Evolutionary conservation across 1,140 invertebrate genomes (phyloP), one percentile per base, ranked within the genome.

Genomic region (Matsumurasca onukii): DNA sequence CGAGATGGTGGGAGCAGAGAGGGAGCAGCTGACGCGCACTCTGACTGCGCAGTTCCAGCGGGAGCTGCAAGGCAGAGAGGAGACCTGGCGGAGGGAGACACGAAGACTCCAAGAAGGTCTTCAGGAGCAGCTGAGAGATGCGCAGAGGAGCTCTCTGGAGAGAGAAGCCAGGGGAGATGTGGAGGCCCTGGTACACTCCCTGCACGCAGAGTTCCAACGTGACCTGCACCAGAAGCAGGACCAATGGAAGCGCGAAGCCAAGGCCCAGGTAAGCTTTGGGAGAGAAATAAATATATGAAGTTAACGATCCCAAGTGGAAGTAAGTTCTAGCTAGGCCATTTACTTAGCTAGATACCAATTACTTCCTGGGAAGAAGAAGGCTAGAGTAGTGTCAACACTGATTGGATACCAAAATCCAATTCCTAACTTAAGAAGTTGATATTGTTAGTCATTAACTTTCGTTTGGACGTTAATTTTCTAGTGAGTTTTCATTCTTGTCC

Each of bases 1-100:
- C 39, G 67, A 68, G 48, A 39, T 51, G 13, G 22, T 68, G 39
- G 55, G 34, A 49, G 49, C 24, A 13, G 22, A 68, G 24, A 68
- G 34, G 30, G 67, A 68, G 49, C 31, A 31, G 1, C 24, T 31
- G 9, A 25, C 25, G 1, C 52, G 59, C 13, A 1, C 57, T 27
- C 52, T 63, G 2, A 61, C 67, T 22, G 67, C 31, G 20, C 49
- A 68, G 30, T 63, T 62, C 39, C 67, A 68, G 12, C n/a, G 67
- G 17, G 39, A 59, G 24, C 20, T 39, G 3, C 67, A 68, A 12
- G 24, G 57, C 22, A 57, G 59, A 9, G 31, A 68, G 31, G 59
- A 31, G 22, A 59, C 62, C 25, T 49, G 31, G 57, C 55, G 48
- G 9, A 24, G 31, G 20, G 67, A 62, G 1, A n/a, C 59, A 5